Evolutionary conservation across 2,113 vertebrate genomes (phyloP).

Genomic region (Noturus placidus): DNA sequence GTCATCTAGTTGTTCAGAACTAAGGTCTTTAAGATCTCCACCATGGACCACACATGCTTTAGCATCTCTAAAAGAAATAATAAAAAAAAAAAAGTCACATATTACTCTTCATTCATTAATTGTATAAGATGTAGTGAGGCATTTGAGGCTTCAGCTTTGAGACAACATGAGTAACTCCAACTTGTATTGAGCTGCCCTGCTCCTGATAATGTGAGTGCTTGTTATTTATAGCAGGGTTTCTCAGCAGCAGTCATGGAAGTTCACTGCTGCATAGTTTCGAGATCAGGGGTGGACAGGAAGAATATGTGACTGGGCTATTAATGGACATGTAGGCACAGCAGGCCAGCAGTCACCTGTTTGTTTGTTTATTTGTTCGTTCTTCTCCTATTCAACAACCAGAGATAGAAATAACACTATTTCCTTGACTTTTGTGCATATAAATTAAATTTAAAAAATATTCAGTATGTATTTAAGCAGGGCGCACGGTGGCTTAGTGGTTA

Average conservation of each 20-base stretch:
- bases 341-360: neutral
- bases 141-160: neutral
- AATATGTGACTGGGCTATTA: neutral
- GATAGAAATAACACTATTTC: neutral
- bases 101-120: neutral
- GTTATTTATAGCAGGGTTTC: neutral
- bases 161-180: neutral
- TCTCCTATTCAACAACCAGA: neutral
- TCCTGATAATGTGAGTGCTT: neutral
- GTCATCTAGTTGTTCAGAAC: slow-evolving; percentile 49
- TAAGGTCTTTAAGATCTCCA: slow-evolving; percentile 53
- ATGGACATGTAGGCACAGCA: neutral
- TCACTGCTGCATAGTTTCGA: neutral
- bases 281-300: neutral
- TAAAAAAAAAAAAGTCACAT: neutral
- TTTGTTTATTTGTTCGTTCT: neutral
- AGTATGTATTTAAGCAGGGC: no score
- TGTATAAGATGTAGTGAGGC: neutral
- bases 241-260: neutral
- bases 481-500: no score
- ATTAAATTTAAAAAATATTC: no score
- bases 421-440: neutral
- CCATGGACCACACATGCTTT: slow-evolving; percentile 57
- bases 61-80: slow-evolving; percentile 49
- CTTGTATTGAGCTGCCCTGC: neutral